These are phyloP conservation scores for Hyla sarda DNA, from an alignment of 2,113 vertebrate genomes.

Conservation along the genomic window DNA sequence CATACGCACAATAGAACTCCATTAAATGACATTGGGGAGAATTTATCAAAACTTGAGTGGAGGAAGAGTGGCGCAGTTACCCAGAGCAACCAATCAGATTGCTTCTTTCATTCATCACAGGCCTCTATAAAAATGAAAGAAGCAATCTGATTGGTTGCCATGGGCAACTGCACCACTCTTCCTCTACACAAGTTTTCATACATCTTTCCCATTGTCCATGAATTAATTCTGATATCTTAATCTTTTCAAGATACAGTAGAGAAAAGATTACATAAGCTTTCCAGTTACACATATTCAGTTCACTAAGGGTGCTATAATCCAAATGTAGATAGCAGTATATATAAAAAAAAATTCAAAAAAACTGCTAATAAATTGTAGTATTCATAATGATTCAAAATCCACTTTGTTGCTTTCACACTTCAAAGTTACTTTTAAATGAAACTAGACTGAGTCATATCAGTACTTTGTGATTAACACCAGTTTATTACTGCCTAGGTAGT, in stretches of 20 bases:
- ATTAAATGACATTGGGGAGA: no score
- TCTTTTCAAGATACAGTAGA: background rate
- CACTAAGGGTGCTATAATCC: background rate
- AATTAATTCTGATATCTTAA: background rate
- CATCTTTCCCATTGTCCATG: no score
- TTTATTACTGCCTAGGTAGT: background rate
- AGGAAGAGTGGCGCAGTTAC: no score
- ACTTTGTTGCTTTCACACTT: background rate
- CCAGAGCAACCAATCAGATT: no score
- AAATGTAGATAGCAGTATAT: background rate
- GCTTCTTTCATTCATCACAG: no score
- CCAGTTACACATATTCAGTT: background rate
- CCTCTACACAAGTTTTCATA: no score
- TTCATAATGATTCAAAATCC: background rate
- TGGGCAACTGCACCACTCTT: no score
- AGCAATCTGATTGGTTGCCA: no score
- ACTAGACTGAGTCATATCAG: background rate
- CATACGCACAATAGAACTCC: no score
- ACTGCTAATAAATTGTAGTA: background rate
- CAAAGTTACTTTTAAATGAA: background rate
- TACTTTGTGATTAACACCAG: conserved; percentile 1
- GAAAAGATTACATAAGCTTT: background rate
- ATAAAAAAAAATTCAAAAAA: no score
- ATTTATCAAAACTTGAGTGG: no score
- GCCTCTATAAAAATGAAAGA: no score